Evolutionary conservation across 2,888 invertebrate species (phyloP), one percentile per base, ranked within the genome.

Genomic region (Serrognathus titanus): DNA sequence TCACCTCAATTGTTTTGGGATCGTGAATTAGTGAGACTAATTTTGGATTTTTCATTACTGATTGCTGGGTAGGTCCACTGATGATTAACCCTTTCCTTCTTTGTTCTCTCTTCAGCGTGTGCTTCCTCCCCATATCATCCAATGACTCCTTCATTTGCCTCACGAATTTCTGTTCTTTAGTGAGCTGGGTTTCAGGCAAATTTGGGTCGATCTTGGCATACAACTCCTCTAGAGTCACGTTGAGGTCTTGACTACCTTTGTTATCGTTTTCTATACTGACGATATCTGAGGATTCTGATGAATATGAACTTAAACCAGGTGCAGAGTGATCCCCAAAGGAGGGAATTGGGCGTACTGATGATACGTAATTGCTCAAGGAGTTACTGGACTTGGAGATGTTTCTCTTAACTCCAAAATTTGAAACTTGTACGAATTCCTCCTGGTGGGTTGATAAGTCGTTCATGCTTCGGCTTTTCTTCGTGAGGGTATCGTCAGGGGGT

Each of bases 131-230:
- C 46, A 67, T 65, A 12, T 67, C 67, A n/a, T 71, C 67, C 51
- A 73, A 58, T 9, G 70, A 67, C n/a, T 60, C 53, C 49, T 68
- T 68, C 11, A 74, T 54, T 48, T 68, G 70, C 31, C 68, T 24
- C 9, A 73, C 70, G 50, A 73, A 72, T 43, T 60, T 59, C 53
- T 74, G 70, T 54, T 73, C 72, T 41, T 69, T 69, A 5, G 65
- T 70, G 7, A 74, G 51, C 45, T 66, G 53, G 11, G 59, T 37
- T 10, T 69, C 67, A 0, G 70, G 63, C 3, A 59, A 45, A 12
- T 66, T 63, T 5, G 64, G 64, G 31, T 71, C 70, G 38, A 74
- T 72, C 9, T 61, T 55, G 9, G 55, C 57, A 10, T 67, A 64
- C 36, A 74, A 70, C 13, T 61, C 59, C 10, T 72, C 69, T 24